A percentile compares a stretch with the other conserved stretches of the same genome.
phyloP scores from a whole-genome alignment of 2,113 vertebrate genomes.

The Riparia riparia region DNA sequence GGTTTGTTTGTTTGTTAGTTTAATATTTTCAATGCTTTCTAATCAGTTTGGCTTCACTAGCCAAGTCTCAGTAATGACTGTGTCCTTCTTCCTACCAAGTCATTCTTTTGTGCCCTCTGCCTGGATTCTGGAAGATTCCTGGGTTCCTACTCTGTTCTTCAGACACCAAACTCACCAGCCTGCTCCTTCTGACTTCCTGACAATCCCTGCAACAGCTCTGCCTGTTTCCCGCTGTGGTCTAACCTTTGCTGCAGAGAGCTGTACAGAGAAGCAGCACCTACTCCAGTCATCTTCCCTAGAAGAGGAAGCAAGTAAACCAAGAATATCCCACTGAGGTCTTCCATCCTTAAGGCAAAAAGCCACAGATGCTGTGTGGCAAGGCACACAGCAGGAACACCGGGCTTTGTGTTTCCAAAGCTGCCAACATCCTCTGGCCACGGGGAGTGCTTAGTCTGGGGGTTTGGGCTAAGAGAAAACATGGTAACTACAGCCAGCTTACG shows the following conservation, averaged over 20 bases:
- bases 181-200: neutral
- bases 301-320: neutral
- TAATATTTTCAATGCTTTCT: neutral
- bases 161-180: neutral
- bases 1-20: too few relatives aligned
- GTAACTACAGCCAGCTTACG: neutral
- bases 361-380: neutral
- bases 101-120: neutral
- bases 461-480: neutral
- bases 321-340: neutral
- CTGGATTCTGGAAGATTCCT: neutral
- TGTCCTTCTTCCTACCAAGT: neutral
- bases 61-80: neutral
- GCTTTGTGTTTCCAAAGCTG: neutral
- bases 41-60: neutral
- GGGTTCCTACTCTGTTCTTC: neutral
- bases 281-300: neutral
- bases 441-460: neutral
- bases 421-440: neutral
- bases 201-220: neutral
- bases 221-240: neutral
- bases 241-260: neutral
- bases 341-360: neutral
- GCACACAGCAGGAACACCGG: rapidly evolving
- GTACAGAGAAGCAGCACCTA: rapidly evolving